Evolutionary conservation across 2,797 vertebrate genomes (phyloP).

Genomic region (Sternarchorhynchus goeldii): DNA sequence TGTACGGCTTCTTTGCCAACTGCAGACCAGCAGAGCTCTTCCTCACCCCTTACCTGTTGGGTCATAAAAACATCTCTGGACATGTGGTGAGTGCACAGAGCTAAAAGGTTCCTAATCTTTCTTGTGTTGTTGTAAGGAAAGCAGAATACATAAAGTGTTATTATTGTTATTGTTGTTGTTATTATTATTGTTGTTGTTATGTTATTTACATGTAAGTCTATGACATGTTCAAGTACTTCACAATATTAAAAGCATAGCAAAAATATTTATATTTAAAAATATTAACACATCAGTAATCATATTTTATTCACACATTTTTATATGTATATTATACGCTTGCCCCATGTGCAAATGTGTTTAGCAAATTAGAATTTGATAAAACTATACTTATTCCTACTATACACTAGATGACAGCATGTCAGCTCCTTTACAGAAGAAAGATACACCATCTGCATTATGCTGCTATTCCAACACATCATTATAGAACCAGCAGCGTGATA

Average conservation of each 20-base stretch:
- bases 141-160: no score
- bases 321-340: no score
- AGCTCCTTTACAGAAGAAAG: background rate
- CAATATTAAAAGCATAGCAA: no score
- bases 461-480: background rate
- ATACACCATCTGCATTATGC: background rate
- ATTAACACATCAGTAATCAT: no score
- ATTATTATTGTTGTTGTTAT: no score
- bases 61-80: slow-evolving; percentile 77
- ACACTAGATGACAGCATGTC: background rate
- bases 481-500: background rate
- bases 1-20: slow-evolving; percentile 76
- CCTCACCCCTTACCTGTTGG: slow-evolving; percentile 76
- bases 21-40: slow-evolving; percentile 79
- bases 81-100: slow-evolving; percentile 69
- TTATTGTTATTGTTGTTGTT: no score
- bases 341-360: background rate
- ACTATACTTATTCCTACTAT: background rate
- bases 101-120: background rate
- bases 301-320: background rate
- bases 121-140: background rate
- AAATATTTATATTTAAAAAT: no score
- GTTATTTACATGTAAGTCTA: no score
- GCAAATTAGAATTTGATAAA: background rate
- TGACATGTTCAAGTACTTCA: no score